These are phyloP conservation scores for Bicyclus anynana DNA, from an alignment of 1,140 invertebrate genomes.

Conservation along the genomic window DNA sequence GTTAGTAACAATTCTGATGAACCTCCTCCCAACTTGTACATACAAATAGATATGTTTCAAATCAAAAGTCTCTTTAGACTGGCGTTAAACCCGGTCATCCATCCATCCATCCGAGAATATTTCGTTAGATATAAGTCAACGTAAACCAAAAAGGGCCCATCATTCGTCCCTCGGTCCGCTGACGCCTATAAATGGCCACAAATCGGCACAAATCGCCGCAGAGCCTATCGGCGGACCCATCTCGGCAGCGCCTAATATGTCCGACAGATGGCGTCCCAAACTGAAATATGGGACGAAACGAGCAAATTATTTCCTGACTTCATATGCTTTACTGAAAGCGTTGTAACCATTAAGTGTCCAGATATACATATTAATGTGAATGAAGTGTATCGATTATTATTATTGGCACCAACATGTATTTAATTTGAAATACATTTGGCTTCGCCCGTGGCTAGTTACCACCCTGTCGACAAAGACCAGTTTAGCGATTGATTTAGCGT, in stretches of 20 bases:
- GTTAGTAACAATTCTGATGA: too few species aligned
- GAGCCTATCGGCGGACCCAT: slow-evolving; percentile 6
- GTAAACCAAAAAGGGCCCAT: background rate
- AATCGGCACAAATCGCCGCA: slow-evolving; percentile 4
- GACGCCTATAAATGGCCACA: slow-evolving; percentile 14
- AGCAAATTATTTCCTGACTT: slow-evolving; percentile 3
- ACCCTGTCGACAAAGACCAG: too few species aligned
- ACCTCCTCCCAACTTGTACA: too few species aligned
- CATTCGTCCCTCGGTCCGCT: slow-evolving; percentile 3
- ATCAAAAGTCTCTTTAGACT: too few species aligned
- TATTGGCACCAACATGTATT: too few species aligned
- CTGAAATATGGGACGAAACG: slow-evolving; percentile 6
- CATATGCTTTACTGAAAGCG: background rate
- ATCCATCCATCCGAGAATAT: background rate
- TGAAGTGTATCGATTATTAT: too few species aligned
- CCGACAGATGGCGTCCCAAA: slow-evolving; percentile 3
- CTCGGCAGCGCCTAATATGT: background rate
- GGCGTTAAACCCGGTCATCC: background rate
- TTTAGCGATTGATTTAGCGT: too few species aligned
- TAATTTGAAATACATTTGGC: too few species aligned
- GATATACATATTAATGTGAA: too few species aligned
- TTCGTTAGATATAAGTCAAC: background rate
- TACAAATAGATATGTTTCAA: too few species aligned
- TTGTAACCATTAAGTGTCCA: too few species aligned
- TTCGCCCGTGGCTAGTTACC: too few species aligned